A percentile compares a stretch with the other conserved stretches of the same genome.
Evolutionary conservation across 2,888 invertebrate species (phyloP).

Genomic region (Macrophya alboannulata): DNA sequence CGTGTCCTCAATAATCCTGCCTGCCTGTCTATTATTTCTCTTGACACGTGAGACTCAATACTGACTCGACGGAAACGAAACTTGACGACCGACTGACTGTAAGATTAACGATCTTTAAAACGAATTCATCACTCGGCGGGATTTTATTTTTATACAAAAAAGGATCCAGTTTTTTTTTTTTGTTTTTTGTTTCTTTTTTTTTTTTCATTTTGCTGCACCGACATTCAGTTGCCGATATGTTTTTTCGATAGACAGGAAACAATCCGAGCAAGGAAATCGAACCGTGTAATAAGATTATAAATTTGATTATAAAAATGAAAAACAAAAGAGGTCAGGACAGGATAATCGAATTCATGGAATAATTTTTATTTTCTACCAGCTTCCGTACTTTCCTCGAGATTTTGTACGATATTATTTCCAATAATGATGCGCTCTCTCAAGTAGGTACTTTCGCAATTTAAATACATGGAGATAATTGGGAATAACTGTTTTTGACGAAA

Average conservation of each 20-base stretch:
- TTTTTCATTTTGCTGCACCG: background rate
- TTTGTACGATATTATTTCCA: constrained; percentile 5
- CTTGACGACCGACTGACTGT: background rate
- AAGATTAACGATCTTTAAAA: background rate
- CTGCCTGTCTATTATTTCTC: constrained; percentile 35
- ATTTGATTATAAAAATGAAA: constrained; percentile 65
- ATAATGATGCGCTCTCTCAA: background rate
- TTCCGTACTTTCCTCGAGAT: background rate
- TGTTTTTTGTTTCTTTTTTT: no score
- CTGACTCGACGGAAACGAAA: background rate
- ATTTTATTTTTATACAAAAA: background rate
- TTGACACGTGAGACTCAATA: constrained; percentile 19
- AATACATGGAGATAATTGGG: background rate
- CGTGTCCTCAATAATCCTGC: constrained; percentile 26
- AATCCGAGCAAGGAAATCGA: constrained; percentile 74
- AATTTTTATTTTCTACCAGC: background rate
- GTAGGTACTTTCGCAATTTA: background rate
- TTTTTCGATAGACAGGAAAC: constrained; percentile 67
- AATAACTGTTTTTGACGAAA: background rate
- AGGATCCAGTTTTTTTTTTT: no score
- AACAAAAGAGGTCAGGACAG: background rate
- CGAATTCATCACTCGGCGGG: background rate
- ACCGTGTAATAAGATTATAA: constrained; percentile 58
- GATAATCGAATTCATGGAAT: constrained; percentile 4
- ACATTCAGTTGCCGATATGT: background rate